Evolutionary conservation across 2,113 vertebrate species (phyloP).

Genomic region (Trogon surrucura): DNA sequence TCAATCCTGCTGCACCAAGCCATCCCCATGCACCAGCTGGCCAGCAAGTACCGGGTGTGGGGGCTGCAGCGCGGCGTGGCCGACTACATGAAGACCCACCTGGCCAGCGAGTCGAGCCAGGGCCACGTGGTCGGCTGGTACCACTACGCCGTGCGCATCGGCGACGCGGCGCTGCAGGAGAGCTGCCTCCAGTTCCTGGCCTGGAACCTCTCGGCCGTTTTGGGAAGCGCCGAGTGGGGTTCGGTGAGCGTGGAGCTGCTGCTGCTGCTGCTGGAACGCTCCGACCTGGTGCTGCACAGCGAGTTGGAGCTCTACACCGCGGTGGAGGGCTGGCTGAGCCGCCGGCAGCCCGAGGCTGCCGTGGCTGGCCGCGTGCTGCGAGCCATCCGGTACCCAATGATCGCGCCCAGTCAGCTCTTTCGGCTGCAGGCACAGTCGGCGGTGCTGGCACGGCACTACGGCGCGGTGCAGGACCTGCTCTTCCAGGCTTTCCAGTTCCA

Average conservation of each 20-base stretch:
- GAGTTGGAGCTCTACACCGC: slow-evolving; percentile 90
- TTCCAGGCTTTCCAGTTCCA: slow-evolving; percentile 97
- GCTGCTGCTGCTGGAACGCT: slow-evolving; percentile 87
- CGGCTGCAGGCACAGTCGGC: slow-evolving; percentile 88
- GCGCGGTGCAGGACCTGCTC: slow-evolving; percentile 88
- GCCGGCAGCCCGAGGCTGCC: slow-evolving; percentile 75
- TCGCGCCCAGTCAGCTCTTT: slow-evolving; percentile 90
- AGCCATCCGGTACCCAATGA: slow-evolving; percentile 93
- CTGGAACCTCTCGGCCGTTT: slow-evolving; percentile 91
- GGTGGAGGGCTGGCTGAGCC: slow-evolving; percentile 87
- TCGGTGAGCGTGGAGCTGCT: slow-evolving; percentile 84
- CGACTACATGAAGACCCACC: slow-evolving; percentile 89
- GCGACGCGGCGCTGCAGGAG: slow-evolving; percentile 81
- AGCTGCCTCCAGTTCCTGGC: slow-evolving; percentile 92
- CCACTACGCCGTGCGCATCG: slow-evolving; percentile 84
- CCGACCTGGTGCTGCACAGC: slow-evolving; percentile 90
- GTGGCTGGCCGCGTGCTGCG: slow-evolving; percentile 85
- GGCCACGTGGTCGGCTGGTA: slow-evolving; percentile 93
- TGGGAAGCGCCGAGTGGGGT: slow-evolving; percentile 86
- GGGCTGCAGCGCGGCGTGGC: slow-evolving; percentile 86
- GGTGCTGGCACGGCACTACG: slow-evolving; percentile 80
- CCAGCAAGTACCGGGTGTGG: slow-evolving; percentile 86
- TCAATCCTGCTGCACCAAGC: slow-evolving; percentile 87
- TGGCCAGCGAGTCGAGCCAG: slow-evolving; percentile 82
- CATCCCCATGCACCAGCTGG: slow-evolving; percentile 87